Conservation (phyloP, 1,140 invertebrate species). For the Drosophila watanabei region DNA sequence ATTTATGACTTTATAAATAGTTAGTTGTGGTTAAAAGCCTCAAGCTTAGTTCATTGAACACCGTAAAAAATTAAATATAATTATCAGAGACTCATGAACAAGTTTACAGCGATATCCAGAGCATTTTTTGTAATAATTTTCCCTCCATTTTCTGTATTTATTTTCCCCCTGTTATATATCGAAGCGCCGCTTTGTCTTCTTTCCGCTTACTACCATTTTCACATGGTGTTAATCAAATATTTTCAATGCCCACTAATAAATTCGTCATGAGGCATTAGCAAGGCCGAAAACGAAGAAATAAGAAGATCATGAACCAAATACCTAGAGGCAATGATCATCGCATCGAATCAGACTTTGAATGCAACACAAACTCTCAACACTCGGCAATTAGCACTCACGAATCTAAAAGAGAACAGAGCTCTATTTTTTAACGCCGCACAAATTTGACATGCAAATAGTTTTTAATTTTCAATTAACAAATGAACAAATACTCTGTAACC, state of each 20-base stretch:
- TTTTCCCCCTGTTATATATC: background rate
- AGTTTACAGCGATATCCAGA: background rate
- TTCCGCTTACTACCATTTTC: slow-evolving; percentile 10
- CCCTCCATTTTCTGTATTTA: background rate
- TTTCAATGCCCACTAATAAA: slow-evolving; percentile 75
- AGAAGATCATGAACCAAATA: slow-evolving; percentile 37
- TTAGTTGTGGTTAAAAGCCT: background rate
- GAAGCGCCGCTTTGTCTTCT: slow-evolving; percentile 3
- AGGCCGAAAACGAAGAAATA: slow-evolving; percentile 7
- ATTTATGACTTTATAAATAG: slow-evolving; percentile 9
- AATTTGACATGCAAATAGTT: slow-evolving; percentile 67
- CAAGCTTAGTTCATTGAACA: slow-evolving; percentile 1
- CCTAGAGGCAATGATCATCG: slow-evolving; percentile 1
- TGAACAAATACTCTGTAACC: slow-evolving; percentile 55
- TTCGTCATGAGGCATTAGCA: slow-evolving; percentile 67
- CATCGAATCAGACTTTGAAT: slow-evolving; percentile 21
- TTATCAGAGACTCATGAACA: background rate
- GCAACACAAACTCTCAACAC: slow-evolving; percentile 29
- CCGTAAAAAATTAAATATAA: background rate
- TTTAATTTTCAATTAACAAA: slow-evolving; percentile 81
- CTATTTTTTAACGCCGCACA: too few relatives aligned
- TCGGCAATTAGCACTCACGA: slow-evolving; percentile 62
- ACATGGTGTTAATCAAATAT: slow-evolving; percentile 57
- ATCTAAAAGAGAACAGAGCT: slow-evolving; percentile 52
- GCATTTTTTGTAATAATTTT: background rate